phyloP scores from a whole-genome alignment of 2,888 invertebrate species.

The Campopleginae sp. region DNA sequence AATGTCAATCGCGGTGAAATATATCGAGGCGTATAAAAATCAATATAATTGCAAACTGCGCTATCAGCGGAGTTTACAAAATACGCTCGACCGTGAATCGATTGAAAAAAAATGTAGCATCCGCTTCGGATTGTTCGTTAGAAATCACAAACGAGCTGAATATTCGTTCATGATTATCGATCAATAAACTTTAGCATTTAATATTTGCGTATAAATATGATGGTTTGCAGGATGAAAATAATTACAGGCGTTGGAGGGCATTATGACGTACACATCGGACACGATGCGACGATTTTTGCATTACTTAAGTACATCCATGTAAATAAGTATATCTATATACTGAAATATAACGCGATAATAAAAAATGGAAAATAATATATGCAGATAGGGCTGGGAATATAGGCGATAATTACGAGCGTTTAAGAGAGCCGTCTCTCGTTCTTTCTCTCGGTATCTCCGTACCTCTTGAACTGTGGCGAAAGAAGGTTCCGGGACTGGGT shows the following conservation, averaged over 20 bases:
- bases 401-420: conserved; percentile 80
- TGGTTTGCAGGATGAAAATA: conserved; percentile 71
- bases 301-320: conserved; percentile 14
- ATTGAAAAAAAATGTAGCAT: conserved; percentile 20
- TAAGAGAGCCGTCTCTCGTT: conserved; percentile 73
- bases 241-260: conserved; percentile 74
- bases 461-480: conserved; percentile 47
- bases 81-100: neutral
- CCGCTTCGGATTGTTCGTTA: neutral
- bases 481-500: conserved; percentile 69
- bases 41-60: neutral
- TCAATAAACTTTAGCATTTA: conserved; percentile 39
- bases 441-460: conserved; percentile 60
- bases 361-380: conserved; percentile 75
- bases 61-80: conserved; percentile 11
- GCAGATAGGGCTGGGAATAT: conserved; percentile 76
- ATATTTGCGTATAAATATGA: conserved; percentile 5
- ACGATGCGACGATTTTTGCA: conserved; percentile 57
- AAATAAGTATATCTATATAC: conserved; percentile 17
- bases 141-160: conserved; percentile 20
- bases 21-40: conserved; percentile 42
- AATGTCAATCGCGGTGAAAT: conserved; percentile 69
- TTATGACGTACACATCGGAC: conserved; percentile 64
- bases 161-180: neutral
- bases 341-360: conserved; percentile 35